Evolutionary conservation across 2,113 vertebrate genomes (phyloP).

Genomic region (Phaethon lepturus): DNA sequence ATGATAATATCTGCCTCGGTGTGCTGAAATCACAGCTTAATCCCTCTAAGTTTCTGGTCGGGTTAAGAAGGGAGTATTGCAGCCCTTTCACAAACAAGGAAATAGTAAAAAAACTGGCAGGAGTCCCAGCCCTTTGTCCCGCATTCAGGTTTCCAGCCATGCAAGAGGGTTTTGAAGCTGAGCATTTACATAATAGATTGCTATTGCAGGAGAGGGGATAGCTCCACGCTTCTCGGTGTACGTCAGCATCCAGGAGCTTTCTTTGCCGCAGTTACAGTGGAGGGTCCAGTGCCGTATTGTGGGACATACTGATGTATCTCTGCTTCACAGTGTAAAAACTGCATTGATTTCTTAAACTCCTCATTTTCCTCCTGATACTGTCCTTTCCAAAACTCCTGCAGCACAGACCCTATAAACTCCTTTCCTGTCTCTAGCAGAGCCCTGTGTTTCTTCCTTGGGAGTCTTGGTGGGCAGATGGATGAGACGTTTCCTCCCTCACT

Average conservation of each 20-base stretch:
- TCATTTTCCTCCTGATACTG: not conserved
- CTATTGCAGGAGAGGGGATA: not conserved
- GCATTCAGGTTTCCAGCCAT: not conserved
- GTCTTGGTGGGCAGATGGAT: not conserved
- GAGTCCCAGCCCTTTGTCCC: not conserved
- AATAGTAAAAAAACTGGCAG: not conserved
- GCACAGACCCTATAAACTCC: not conserved
- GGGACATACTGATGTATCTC: not conserved
- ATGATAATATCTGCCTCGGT: rapidly evolving
- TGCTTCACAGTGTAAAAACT: not conserved
- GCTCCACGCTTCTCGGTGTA: rapidly evolving
- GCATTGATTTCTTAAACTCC: not conserved
- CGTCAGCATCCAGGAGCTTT: not conserved
- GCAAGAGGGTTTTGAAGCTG: not conserved
- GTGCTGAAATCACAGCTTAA: not conserved
- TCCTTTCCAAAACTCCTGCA: not conserved
- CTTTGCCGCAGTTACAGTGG: not conserved
- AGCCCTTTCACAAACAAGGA: not conserved
- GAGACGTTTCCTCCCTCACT: not conserved
- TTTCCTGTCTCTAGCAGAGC: not conserved
- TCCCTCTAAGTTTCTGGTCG: not conserved
- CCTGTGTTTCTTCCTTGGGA: rapidly evolving
- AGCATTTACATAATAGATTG: not conserved
- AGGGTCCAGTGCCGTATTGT: rapidly evolving
- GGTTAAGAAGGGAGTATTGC: not conserved